Evolutionary conservation across 2,888 invertebrate species (phyloP), one percentile per base, ranked within the genome.

Genomic region (Archaeoteleia sp.): DNA sequence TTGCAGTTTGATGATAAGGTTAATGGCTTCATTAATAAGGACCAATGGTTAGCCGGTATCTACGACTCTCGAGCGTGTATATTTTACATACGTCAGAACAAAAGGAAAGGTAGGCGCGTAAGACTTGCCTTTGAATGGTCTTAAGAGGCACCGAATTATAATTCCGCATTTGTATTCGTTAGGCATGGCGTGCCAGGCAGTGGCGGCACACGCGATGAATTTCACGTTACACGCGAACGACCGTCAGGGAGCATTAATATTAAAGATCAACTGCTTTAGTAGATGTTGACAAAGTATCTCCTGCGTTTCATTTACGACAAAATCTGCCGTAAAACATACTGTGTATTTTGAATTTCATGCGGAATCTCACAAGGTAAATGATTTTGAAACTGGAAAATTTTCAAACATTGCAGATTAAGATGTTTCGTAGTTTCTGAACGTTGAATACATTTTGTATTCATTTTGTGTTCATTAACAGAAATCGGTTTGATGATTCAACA

Each of bases 131-230:
- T 13, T 51, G 58, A 58, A 62, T 55, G 49, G 57, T 66, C 57
- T 66, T 35, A 35, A 72, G 54, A 43, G 72, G 70, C 71, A 74
- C 74, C 75, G 78, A 82, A 80, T 81, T 81, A 79, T 80, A 81
- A 83, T 82, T 78, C 75, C 74, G 75, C 80, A 82, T 83, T 83
- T 83, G 77, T 82, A 83, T 82, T 82, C 82, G 82, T 82, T 83
- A 79, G 78, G 74, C 72, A 70, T 67, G 70, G 66, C 70, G 74
- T 71, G 73, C 71, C 63, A 63, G 66, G 53, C 67, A 67, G 61
- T 70, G 55, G 71, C 57, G 63, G 39, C 53, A 48, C 63, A 55
- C 62, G 57, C 77, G 77, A 80, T 79, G 79, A 79, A 79, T 78
- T 81, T 79, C 73, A 75, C 75, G 73, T 78, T 76, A 76, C 75